phyloP scores from a whole-genome alignment of 2,113 vertebrate genomes.

The Rhipidura dahli region DNA sequence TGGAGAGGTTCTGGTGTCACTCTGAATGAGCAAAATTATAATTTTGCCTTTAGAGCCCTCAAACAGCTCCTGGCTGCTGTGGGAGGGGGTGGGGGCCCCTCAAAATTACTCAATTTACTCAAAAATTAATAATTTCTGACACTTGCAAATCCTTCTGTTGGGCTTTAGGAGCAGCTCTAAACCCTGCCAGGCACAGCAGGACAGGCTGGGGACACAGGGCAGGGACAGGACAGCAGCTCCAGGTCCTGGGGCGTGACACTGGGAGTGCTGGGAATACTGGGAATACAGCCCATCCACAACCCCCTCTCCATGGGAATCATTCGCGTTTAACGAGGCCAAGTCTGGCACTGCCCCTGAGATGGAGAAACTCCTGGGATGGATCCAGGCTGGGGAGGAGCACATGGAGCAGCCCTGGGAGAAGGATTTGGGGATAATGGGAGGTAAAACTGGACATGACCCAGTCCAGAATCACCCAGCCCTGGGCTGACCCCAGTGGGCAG shows the following conservation, averaged over 20 bases:
- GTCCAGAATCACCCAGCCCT: background rate
- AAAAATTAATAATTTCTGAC: background rate
- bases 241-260: background rate
- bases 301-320: rapidly evolving
- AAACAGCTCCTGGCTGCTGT: background rate
- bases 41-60: background rate
- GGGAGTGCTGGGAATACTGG: rapidly evolving
- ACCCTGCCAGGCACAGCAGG: background rate
- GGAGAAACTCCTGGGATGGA: background rate
- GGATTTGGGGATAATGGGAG: background rate
- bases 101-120: background rate
- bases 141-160: background rate
- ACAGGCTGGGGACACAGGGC: background rate
- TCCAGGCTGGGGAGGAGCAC: background rate
- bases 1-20: background rate
- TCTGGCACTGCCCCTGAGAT: background rate
- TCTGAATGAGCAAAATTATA: background rate
- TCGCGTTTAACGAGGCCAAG: background rate
- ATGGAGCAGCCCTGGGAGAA: background rate
- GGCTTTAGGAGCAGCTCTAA: background rate
- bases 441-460: background rate
- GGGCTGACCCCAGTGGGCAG: background rate
- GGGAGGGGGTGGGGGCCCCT: background rate
- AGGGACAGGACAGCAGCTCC: background rate
- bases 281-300: background rate